Base-by-base conservation (phyloP, 1,140 invertebrate species). In the Macrosteles quadrilineatus region DNA sequence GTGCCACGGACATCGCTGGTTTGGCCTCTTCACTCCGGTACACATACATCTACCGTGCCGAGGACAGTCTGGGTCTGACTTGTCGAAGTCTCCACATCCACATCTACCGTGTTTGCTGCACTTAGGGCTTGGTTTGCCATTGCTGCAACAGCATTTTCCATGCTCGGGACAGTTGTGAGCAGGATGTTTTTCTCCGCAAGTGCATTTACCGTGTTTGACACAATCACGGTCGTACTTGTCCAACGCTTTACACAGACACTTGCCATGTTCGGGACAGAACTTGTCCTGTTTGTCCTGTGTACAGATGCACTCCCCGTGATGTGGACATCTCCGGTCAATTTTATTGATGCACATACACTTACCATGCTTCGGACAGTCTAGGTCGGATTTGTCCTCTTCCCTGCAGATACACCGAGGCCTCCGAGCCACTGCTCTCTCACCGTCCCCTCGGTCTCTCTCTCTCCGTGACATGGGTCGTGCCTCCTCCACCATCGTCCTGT, bases 31-130 rank as follows among this genome's bases (percentile, higher is more conserved):
- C 21, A 19, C 21, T 9, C 21, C n/a, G 14, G 6, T 50, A 19
- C 47, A 50, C 14, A 50, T 50, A n/a, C 47, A 50, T 3, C 3
- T 19, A 4, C 47, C 47, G 47, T 50, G 47, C 6, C 21, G 14
- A 6, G 14, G 47, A 50, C 47, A 50, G 21, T 50, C 47, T 6
- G 4, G 32, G 32, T 36, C 32, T 4, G 32, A 36, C 32, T 50
- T 50, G n/a, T 50, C 21, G 4, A 4, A 3, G 21, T 17, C n/a
- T 19, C n/a, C 21, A 19, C 47, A 50, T 19, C 14, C 21, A 50
- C 47, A 50, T 50, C n/a, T 50, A 50, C 47, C 47, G 47, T 50
- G 47, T 3, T 50, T 50, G 14, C 14, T 19, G 47, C 47, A 50
- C 3, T 19, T 21, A 6, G 47, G 6, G n/a, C n/a, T 21, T 19